Conservation (phyloP, 2,113 vertebrate genomes). For the Pomatostomus ruficeps region DNA sequence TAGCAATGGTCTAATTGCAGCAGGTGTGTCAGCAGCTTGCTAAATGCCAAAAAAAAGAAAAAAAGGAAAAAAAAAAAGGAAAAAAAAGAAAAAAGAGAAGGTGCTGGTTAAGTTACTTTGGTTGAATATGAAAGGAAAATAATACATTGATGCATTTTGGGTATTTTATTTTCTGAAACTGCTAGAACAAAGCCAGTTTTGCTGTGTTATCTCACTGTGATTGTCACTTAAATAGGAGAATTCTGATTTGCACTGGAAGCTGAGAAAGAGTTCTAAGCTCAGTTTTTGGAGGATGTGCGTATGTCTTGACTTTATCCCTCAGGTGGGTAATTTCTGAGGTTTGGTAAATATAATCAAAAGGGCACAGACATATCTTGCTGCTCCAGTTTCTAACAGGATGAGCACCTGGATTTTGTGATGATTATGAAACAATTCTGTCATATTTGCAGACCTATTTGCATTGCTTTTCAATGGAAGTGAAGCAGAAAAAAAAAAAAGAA, state of each 20-base stretch:
- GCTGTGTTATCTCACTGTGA: not conserved
- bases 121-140: not conserved
- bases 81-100: fast-evolving
- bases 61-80: too few species aligned
- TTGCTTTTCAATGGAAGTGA: not conserved
- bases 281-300: not conserved
- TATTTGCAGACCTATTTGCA: not conserved
- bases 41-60: not conserved
- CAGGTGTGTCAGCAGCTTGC: not conserved
- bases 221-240: not conserved
- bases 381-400: not conserved
- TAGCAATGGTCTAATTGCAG: not conserved
- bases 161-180: not conserved
- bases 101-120: not conserved
- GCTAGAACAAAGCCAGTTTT: not conserved
- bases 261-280: not conserved
- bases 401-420: not conserved
- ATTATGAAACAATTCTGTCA: not conserved
- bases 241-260: not conserved
- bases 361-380: not conserved
- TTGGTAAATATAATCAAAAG: not conserved
- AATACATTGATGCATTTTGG: not conserved
- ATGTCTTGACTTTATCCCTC: not conserved
- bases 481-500: not conserved
- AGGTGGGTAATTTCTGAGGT: not conserved